Evolutionary conservation across 1,140 invertebrate species (phyloP).

Genomic region (Ceratina australensis): DNA sequence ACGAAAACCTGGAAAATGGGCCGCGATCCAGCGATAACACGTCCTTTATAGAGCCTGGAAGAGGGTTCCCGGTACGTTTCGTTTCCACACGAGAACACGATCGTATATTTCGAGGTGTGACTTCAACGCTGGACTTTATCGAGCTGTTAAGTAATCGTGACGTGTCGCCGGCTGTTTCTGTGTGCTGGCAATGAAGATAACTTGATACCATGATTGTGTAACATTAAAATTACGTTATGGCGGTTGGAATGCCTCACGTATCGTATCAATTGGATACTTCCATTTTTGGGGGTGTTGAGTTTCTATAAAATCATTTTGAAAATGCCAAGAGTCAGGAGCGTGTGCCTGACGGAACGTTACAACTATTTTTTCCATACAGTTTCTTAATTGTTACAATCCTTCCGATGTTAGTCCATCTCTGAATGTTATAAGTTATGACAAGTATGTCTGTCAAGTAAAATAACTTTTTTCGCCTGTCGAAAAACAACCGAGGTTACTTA

Average conservation of each 20-base stretch:
- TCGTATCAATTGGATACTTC: background rate
- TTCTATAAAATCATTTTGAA: too few species aligned
- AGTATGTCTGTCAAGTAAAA: too few species aligned
- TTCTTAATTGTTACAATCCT: too few species aligned
- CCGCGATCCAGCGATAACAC: slow-evolving; percentile 27
- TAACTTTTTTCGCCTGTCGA: background rate
- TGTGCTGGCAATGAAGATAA: background rate
- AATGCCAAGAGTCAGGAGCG: too few species aligned
- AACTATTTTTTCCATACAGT: too few species aligned
- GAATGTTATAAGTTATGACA: too few species aligned
- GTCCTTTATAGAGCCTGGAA: too few species aligned
- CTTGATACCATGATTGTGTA: slow-evolving; percentile 9
- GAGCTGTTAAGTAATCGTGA: slow-evolving; percentile 34
- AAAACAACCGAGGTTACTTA: background rate
- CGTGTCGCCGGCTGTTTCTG: slow-evolving; percentile 10
- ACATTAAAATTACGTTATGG: background rate
- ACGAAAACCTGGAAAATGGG: slow-evolving; percentile 24
- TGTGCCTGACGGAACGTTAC: too few species aligned
- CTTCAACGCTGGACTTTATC: slow-evolving; percentile 35
- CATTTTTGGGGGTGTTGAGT: background rate
- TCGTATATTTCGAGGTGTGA: slow-evolving; percentile 42
- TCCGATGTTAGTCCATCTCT: too few species aligned
- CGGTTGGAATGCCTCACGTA: background rate
- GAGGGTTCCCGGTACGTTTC: background rate
- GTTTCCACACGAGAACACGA: slow-evolving; percentile 22